Base-by-base conservation (phyloP, 1,140 invertebrate genomes). In the Heliconius melpomene region DNA sequence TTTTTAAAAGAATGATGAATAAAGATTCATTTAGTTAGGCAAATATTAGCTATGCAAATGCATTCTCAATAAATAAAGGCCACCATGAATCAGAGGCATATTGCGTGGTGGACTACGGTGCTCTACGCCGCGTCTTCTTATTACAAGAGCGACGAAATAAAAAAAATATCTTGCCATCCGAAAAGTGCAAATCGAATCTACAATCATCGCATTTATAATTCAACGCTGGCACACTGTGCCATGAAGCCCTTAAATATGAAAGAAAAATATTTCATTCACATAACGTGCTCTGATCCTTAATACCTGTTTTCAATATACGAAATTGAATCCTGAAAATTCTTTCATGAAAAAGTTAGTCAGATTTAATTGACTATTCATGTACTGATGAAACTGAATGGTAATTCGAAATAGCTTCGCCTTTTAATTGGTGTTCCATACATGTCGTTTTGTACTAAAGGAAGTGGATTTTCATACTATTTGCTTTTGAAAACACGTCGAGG, bases 291-390 rank as follows among this genome's bases (percentile, higher is more conserved):
- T 23, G n/a, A 66, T 66, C 60, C 60, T 66, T 66, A 66, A 66
- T 66, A 26, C 23, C 60, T 66, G 23, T 16, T 66, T 66, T 66
- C 60, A 66, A n/a, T 66, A 66, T 26, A 66, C 23, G 8, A 13
- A 13, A 66, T 66, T 66, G 23, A 29, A 66, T 66, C 60, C 60
- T 66, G 60, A 29, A 66, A 66, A 66, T 29, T 29, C 60, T 26
- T 66, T 66, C 60, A 66, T 66, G n/a, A 66, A 66, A 66, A 60
- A 60, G 57, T 23, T 23, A 60, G 57, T 23, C 57, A 60, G 26
- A 66, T 66, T 66, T 66, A 66, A 66, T 66, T 66, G 60, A 66
- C 60, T 66, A 66, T 66, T 66, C 60, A 66, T 66, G 60, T 66
- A 13, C 60, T 66, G 60, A 29, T 66, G 60, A 26, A 66, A 66